Evolutionary conservation across 2,888 invertebrate genomes (phyloP), one percentile per base, ranked within the genome.

Genomic region (Stenichneumon culpator): DNA sequence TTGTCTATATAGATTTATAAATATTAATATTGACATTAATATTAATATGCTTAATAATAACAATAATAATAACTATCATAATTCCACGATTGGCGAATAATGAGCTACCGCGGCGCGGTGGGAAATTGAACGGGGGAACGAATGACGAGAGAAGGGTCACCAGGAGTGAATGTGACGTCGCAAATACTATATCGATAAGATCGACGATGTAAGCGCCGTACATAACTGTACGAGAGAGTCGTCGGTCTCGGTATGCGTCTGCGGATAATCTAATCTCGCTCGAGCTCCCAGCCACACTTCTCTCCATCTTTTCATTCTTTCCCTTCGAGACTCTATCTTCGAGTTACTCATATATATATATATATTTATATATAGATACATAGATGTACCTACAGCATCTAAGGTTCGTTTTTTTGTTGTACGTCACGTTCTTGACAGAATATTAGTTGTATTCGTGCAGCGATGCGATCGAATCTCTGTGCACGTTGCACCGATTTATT

Each of bases 201-300:
- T 81, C 81, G 47, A 32, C 50, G 50, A 19, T 50, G 52, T 65
- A 36, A 65, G 50, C 22, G 36, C 25, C 25, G 32, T 11, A 14
- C 28, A 74, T 36, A 65, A 75, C 50, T 32, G 32, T 75, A 47
- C 60, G 63, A 44, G 44, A 14, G 44, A 68, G 63, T n/a, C 44
- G 44, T 68, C 39, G 44, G 32, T 47, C 67, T 57, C 52, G 79
- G 47, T 44, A 60, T 25, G 68, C 52, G 32, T 70, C 65, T 44
- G 22, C 44, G 54, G n/a, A 80, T 39, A 80, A 80, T 80, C 79
- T 80, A 67, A 80, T 80, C 79, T 67, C 54, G 7, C 63, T 44
- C 44, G 60, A 44, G 39, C 60, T 39, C 57, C 11, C n/a, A 32
- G 57, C 22, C n/a, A 16, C 57, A 44, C 57, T 60, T 39, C 63